Conservation (phyloP, 1,140 invertebrate genomes). For the Matsumurasca onukii region DNA sequence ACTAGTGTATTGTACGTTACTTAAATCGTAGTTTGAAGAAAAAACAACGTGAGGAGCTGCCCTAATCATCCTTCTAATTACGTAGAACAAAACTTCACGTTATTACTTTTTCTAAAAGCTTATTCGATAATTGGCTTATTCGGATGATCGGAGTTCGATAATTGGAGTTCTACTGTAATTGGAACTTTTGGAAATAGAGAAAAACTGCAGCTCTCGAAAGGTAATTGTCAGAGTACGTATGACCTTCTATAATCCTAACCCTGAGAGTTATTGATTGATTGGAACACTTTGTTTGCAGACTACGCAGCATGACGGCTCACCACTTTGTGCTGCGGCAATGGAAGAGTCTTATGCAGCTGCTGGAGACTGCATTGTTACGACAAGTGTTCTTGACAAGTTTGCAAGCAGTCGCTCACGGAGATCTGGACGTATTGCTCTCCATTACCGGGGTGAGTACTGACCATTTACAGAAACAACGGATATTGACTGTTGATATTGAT, state of each 20-base stretch:
- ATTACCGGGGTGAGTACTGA: slow-evolving; percentile 54
- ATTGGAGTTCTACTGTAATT: not conserved
- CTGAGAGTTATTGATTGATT: not conserved
- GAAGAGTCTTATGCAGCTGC: slow-evolving; percentile 76
- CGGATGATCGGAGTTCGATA: not conserved
- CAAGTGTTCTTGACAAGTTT: slow-evolving; percentile 41
- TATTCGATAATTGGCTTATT: not conserved
- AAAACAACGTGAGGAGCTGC: too few relatives aligned
- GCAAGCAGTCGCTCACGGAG: slow-evolving; percentile 43
- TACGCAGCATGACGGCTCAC: slow-evolving; percentile 75
- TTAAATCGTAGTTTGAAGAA: too few relatives aligned
- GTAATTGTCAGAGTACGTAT: not conserved
- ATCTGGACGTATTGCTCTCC: slow-evolving; percentile 87
- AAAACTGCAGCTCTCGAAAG: not conserved
- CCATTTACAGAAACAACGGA: too few relatives aligned
- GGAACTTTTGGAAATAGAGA: not conserved
- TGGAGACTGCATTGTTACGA: slow-evolving; percentile 76
- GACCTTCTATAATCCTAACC: not conserved
- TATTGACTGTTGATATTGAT: too few relatives aligned
- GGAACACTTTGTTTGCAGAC: slow-evolving; percentile 67
- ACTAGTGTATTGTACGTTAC: too few relatives aligned
- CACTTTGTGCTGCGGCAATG: slow-evolving; percentile 84
- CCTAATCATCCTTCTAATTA: too few relatives aligned
- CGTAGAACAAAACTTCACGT: too few relatives aligned
- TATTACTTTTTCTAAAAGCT: not conserved